Conservation (phyloP, 2,797 vertebrate species). For the Cyprinella venusta region DNA sequence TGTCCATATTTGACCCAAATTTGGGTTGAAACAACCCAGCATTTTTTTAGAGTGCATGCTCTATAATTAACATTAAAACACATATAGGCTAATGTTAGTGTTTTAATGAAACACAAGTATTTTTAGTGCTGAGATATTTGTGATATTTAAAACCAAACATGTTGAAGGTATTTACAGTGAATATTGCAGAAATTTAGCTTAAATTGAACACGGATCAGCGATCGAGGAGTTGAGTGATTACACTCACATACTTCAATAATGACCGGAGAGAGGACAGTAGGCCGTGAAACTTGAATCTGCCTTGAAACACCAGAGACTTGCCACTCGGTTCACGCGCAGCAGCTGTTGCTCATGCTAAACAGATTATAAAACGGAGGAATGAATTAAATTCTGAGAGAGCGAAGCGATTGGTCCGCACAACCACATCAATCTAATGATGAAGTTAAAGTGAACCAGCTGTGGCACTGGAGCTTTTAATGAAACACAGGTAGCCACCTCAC, state of each 20-base stretch:
- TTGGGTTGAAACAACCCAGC: too few species aligned
- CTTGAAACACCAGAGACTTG: constrained; percentile 25
- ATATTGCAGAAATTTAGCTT: not conserved
- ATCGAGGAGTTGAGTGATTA: not conserved
- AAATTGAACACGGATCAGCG: not conserved
- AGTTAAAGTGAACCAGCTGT: constrained; percentile 74
- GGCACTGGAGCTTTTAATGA: constrained; percentile 25
- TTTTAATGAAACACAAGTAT: not conserved
- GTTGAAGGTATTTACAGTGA: not conserved
- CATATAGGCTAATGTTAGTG: too few species aligned
- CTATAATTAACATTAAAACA: not conserved
- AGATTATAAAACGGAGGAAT: constrained; percentile 42
- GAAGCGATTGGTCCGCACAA: constrained; percentile 62
- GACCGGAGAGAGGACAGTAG: not conserved
- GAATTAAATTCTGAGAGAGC: constrained; percentile 61
- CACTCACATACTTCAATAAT: constrained; percentile 5
- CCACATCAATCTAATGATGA: constrained; percentile 74
- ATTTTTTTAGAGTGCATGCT: too few species aligned
- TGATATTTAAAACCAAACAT: not conserved
- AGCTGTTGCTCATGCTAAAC: constrained; percentile 42
- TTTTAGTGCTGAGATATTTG: not conserved
- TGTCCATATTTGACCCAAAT: too few species aligned
- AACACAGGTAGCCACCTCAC: constrained; percentile 25
- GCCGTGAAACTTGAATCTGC: constrained; percentile 29
- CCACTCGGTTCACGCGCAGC: constrained; percentile 31